These are phyloP conservation scores for Geotrupes spiniger DNA, from an alignment of 2,888 invertebrate species.

Conservation along the genomic window DNA sequence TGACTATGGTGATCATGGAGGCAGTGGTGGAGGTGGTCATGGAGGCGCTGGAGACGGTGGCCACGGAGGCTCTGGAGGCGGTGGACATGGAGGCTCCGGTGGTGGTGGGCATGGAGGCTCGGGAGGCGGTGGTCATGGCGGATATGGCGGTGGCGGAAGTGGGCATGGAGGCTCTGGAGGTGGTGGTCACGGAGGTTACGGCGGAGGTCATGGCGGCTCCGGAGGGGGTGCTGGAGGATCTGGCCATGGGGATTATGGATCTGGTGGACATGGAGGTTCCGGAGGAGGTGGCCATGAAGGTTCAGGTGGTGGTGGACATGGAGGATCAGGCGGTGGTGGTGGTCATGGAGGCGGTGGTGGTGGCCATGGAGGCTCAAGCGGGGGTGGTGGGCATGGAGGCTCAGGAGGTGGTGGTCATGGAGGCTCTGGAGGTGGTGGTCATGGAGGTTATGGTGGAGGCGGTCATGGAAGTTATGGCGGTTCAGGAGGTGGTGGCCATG, in stretches of 20 bases:
- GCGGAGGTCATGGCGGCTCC: background rate
- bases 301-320: background rate
- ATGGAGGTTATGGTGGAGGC: background rate
- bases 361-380: background rate
- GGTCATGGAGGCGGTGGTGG: background rate
- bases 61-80: background rate
- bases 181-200: background rate
- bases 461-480: background rate
- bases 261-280: background rate
- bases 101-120: background rate
- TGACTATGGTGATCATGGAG: background rate
- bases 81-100: background rate
- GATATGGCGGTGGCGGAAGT: background rate
- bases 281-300: background rate
- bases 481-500: background rate
- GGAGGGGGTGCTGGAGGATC: background rate
- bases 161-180: background rate
- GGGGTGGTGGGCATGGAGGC: too few relatives aligned
- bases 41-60: background rate
- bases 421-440: background rate
- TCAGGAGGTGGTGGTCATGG: background rate
- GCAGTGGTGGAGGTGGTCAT: background rate
- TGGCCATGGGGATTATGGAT: background rate
- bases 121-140: background rate
- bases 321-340: background rate